Conservation (phyloP, 2,797 vertebrate species). For the Sorex maritimensis region DNA sequence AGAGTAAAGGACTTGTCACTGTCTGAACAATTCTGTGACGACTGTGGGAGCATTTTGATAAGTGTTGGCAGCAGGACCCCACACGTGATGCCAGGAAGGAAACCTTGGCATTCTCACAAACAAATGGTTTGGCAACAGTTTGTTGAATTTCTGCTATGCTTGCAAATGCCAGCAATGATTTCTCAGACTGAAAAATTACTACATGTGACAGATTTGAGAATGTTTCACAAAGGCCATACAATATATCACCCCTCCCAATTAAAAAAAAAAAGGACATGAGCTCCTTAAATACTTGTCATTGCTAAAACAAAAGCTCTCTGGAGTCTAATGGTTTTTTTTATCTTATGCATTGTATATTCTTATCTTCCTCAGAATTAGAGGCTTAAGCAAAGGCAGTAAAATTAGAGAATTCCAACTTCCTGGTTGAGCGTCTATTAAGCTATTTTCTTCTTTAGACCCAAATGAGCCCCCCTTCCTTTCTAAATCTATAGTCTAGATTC, state of each 20-base stretch:
- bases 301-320: not conserved
- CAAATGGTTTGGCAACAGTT: conserved; percentile 81
- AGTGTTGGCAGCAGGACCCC: conserved; percentile 74
- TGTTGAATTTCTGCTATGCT: conserved; percentile 79
- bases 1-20: conserved; percentile 63
- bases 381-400: not conserved
- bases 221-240: conserved; percentile 43
- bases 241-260: conserved; percentile 51
- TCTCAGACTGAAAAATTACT: conserved; percentile 68
- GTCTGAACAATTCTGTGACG: conserved; percentile 75
- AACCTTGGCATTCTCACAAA: conserved; percentile 83
- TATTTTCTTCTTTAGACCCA: not conserved
- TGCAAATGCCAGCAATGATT: conserved; percentile 78
- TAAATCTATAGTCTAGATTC: not conserved
- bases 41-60: conserved; percentile 85
- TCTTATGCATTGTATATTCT: not conserved
- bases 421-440: conserved; percentile 29
- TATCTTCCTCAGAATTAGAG: conserved; percentile 25
- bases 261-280: conserved; percentile 40
- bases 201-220: conserved; percentile 55
- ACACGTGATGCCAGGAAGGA: conserved; percentile 76
- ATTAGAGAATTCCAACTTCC: conserved; percentile 33
- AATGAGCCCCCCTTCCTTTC: not conserved
- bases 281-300: conserved; percentile 2
- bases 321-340: not conserved